Evolutionary conservation across 2,888 invertebrate genomes (phyloP).

Genomic region (Lumbricus terrestris): DNA sequence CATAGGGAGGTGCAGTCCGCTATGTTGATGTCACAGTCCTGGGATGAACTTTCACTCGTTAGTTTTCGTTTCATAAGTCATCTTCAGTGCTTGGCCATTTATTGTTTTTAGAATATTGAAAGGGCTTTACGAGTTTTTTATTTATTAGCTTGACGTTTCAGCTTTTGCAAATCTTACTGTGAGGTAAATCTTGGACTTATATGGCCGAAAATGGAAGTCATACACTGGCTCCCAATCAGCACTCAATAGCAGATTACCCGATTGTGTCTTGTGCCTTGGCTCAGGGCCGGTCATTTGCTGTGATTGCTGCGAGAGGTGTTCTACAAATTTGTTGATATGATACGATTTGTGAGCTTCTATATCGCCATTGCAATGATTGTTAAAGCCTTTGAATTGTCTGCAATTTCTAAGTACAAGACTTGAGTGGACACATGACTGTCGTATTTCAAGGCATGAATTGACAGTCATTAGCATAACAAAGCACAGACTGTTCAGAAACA

Average conservation of each 20-base stretch:
- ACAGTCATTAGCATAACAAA: too few relatives aligned
- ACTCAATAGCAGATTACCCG: too few relatives aligned
- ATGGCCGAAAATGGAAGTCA: too few relatives aligned
- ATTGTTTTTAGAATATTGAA: neutral
- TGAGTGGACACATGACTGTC: too few relatives aligned
- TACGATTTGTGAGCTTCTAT: neutral
- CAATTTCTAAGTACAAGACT: neutral
- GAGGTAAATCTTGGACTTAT: neutral
- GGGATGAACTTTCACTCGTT: constrained; percentile 70
- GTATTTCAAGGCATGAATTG: too few relatives aligned
- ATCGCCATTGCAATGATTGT: neutral
- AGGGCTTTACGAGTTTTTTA: neutral
- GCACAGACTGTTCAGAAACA: too few relatives aligned
- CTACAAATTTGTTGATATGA: too few relatives aligned
- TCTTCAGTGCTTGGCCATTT: neutral
- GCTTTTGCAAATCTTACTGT: neutral
- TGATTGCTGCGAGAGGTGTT: too few relatives aligned
- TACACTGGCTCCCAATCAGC: too few relatives aligned
- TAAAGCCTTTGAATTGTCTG: too few relatives aligned
- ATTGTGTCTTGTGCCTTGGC: too few relatives aligned
- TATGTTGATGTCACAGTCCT: constrained; percentile 91
- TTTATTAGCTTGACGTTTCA: neutral
- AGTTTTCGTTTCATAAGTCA: neutral
- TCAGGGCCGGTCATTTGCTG: too few relatives aligned
- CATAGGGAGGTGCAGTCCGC: constrained; percentile 78